A percentile compares a stretch with the other conserved stretches of the same genome.
These are phyloP conservation scores for Craniophora ligustri DNA, from an alignment of 2,888 invertebrate species.

Conservation along the genomic window DNA sequence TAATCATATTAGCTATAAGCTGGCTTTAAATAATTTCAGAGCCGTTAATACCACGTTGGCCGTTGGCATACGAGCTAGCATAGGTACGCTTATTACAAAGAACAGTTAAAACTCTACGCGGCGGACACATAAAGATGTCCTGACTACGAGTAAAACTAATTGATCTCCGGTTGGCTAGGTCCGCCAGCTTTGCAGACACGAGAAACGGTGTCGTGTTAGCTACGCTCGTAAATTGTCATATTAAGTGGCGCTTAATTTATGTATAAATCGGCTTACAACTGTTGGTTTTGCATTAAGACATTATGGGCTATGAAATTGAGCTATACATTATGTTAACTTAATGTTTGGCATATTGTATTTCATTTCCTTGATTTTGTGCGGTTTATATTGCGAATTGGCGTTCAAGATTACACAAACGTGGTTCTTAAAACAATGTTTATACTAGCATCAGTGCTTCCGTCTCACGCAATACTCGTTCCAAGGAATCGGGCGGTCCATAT, in stretches of 20 bases:
- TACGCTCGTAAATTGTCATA: constrained; percentile 77
- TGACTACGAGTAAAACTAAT: constrained; percentile 73
- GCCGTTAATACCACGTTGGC: constrained; percentile 26
- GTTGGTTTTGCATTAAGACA: constrained; percentile 69
- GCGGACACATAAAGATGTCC: constrained; percentile 74
- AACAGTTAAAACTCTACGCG: constrained; percentile 68
- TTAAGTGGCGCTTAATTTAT: constrained; percentile 75
- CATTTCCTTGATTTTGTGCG: constrained; percentile 57
- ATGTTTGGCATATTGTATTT: constrained; percentile 55
- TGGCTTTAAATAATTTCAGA: constrained; percentile 16
- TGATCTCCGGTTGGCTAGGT: constrained; percentile 63
- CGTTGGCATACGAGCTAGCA: constrained; percentile 11
- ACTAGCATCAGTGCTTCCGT: constrained; percentile 56
- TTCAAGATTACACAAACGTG: constrained; percentile 35
- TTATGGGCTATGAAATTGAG: constrained; percentile 68
- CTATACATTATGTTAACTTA: constrained; percentile 50
- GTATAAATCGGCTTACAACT: constrained; percentile 72
- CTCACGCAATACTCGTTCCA: constrained; percentile 62
- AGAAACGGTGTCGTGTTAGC: constrained; percentile 60
- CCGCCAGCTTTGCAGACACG: constrained; percentile 56
- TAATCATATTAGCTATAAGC: too few species aligned
- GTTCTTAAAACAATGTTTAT: constrained; percentile 46
- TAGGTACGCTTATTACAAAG: constrained; percentile 56
- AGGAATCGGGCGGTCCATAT: constrained; percentile 54
- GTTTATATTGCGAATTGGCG: constrained; percentile 31